A percentile compares a stretch with the other conserved stretches of the same genome.
These are phyloP conservation scores for Acropora tenuis DNA, from an alignment of 64 coral and sea anemone species.

Conservation along the genomic window DNA sequence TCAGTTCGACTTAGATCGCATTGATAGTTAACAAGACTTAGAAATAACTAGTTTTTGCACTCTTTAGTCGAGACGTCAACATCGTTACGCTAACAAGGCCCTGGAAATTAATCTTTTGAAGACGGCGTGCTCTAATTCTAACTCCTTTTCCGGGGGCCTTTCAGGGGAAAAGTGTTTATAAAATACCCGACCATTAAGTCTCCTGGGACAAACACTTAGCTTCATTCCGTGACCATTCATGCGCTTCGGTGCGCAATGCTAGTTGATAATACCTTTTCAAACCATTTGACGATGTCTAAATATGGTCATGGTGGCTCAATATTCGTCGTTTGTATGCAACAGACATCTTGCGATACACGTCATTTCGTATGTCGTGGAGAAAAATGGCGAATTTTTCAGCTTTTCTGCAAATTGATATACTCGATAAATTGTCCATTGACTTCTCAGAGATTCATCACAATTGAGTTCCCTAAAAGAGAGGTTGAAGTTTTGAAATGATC, in stretches of 20 bases:
- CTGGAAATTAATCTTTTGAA: constrained; percentile 23
- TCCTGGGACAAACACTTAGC: background rate
- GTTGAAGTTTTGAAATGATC: constrained; percentile 11
- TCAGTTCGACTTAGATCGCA: background rate
- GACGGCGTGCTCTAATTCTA: constrained; percentile 11
- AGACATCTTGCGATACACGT: background rate
- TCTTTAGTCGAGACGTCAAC: constrained; percentile 4
- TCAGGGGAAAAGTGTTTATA: background rate
- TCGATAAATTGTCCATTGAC: constrained; percentile 19
- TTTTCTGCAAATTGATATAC: constrained; percentile 24
- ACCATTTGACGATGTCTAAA: background rate
- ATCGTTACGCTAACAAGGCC: constrained; percentile 3
- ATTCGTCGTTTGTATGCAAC: background rate
- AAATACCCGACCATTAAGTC: constrained; percentile 25
- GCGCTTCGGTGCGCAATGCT: constrained; percentile 9
- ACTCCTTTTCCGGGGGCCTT: background rate
- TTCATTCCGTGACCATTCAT: constrained; percentile 16
- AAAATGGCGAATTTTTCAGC: constrained; percentile 26
- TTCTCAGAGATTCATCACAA: background rate
- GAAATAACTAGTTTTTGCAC: background rate
- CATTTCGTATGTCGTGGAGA: constrained; percentile 1
- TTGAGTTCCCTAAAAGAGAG: constrained; percentile 1
- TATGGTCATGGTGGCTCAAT: background rate
- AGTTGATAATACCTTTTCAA: constrained; percentile 19
- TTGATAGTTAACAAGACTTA: constrained; percentile 11